phyloP scores from a whole-genome alignment of 2,113 vertebrate genomes.

The Dryoscopus gambensis region DNA sequence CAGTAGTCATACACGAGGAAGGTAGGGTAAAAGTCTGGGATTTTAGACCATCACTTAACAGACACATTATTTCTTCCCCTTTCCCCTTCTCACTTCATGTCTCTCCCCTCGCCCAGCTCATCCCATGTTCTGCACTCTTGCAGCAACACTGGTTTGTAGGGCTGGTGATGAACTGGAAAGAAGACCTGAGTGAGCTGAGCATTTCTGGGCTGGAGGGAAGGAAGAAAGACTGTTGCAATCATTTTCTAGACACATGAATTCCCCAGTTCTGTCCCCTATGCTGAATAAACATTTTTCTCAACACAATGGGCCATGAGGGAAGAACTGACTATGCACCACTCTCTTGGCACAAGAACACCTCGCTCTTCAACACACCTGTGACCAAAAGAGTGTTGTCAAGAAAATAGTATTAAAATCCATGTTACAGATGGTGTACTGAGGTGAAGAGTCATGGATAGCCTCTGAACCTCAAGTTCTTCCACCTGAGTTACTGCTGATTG shows the following conservation, averaged over 20 bases:
- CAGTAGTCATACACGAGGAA: neutral
- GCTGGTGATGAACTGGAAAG: neutral
- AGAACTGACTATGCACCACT: neutral
- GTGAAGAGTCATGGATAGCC: neutral
- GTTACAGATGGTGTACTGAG: neutral
- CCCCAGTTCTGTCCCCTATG: neutral
- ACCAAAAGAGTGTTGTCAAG: neutral
- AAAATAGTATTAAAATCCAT: neutral
- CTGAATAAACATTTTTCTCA: neutral
- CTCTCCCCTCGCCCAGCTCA: neutral
- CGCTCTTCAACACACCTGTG: neutral
- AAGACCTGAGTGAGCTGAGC: neutral
- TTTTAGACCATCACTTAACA: neutral
- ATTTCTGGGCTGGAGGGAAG: neutral
- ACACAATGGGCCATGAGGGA: neutral
- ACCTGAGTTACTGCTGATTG: neutral
- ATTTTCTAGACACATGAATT: neutral
- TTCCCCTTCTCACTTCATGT: neutral
- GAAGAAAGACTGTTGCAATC: neutral
- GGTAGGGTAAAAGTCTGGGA: neutral
- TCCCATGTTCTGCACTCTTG: rapidly evolving
- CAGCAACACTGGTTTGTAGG: neutral
- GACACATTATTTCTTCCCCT: neutral
- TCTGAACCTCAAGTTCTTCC: neutral
- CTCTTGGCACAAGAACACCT: neutral